These are phyloP conservation scores for Bellardia pandia DNA, from an alignment of 2,888 invertebrate genomes.

Conservation along the genomic window DNA sequence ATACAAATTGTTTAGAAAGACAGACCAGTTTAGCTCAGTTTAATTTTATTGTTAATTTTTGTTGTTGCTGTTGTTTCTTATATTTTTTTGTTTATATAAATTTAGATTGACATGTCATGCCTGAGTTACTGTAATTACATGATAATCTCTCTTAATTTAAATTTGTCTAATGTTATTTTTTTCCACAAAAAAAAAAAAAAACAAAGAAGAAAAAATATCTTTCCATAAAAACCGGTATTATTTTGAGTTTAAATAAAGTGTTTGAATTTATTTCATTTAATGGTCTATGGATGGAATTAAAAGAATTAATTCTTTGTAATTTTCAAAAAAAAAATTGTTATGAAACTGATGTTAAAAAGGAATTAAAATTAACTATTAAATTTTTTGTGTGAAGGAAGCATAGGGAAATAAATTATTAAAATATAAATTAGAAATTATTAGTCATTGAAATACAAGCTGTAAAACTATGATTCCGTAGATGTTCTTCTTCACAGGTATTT, in stretches of 20 bases:
- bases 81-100: slow-evolving; percentile 29
- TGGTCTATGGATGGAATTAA: neutral
- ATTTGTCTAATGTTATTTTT: slow-evolving; percentile 35
- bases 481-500: too few species aligned
- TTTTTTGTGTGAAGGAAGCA: too few species aligned
- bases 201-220: neutral
- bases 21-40: slow-evolving; percentile 37
- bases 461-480: too few species aligned
- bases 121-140: slow-evolving; percentile 68
- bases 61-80: slow-evolving; percentile 29
- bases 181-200: too few species aligned
- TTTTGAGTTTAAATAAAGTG: neutral
- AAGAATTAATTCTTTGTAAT: neutral
- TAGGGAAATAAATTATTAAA: too few species aligned
- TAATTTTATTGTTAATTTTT: slow-evolving; percentile 33
- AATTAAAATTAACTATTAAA: too few species aligned
- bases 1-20: slow-evolving; percentile 61
- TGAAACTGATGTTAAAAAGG: too few species aligned
- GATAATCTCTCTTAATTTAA: slow-evolving; percentile 65
- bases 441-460: too few species aligned
- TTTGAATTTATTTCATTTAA: neutral
- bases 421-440: too few species aligned
- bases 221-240: slow-evolving; percentile 36
- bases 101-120: slow-evolving; percentile 70
- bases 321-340: too few species aligned